Conservation (phyloP, 1,140 invertebrate genomes). For the Drosophila arizonae region DNA sequence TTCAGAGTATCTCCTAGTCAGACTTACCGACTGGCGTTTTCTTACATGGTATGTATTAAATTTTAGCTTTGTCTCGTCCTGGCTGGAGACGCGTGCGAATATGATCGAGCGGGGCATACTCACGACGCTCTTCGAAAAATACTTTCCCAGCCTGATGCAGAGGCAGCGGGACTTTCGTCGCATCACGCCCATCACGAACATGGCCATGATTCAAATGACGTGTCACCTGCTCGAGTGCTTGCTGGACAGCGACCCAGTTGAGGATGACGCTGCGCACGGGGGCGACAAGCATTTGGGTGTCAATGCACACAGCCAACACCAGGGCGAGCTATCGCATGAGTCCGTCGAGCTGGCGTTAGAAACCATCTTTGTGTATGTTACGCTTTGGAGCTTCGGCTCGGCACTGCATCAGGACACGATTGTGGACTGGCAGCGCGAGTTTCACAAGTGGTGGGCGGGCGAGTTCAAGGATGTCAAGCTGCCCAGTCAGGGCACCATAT, state of each 20-base stretch:
- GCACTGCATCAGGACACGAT: conserved; percentile 94
- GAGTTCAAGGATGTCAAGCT: conserved; percentile 95
- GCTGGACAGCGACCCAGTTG: conserved; percentile 84
- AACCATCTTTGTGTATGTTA: conserved; percentile 95
- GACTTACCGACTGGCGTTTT: too few relatives aligned
- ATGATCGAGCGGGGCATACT: conserved; percentile 90
- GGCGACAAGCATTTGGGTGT: conserved; percentile 3
- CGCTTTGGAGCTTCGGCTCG: conserved; percentile 97
- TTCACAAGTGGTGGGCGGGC: conserved; percentile 93
- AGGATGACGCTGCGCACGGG: conserved; percentile 2
- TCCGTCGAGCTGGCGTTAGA: conserved; percentile 84
- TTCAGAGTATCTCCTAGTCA: too few relatives aligned
- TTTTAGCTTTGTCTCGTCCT: conserved; percentile 91
- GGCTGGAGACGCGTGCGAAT: conserved; percentile 92
- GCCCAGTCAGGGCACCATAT: conserved; percentile 91
- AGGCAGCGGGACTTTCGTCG: conserved; percentile 93
- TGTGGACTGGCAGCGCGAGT: conserved; percentile 95
- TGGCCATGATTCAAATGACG: conserved; percentile 95
- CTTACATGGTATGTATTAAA: background rate
- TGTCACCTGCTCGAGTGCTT: conserved; percentile 95
- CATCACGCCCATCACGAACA: conserved; percentile 95
- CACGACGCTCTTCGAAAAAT: conserved; percentile 96
- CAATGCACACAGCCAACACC: conserved; percentile 64
- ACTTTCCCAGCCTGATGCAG: conserved; percentile 94
- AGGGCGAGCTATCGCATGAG: conserved; percentile 58